phyloP scores from a whole-genome alignment of 2,888 invertebrate species.

The Galeruca laticollis region DNA sequence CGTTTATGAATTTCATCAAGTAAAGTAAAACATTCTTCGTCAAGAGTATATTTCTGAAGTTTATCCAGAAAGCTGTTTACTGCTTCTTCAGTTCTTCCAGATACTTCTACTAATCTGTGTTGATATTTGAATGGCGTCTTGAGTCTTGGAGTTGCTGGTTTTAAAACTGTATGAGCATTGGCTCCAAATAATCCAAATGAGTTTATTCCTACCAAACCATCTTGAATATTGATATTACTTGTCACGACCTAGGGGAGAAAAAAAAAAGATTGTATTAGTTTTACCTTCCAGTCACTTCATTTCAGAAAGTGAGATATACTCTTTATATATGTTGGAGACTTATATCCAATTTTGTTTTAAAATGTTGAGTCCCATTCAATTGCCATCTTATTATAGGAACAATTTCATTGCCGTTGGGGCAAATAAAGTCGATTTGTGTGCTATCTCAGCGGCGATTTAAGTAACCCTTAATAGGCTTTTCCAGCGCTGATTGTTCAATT shows the following conservation, averaged over 20 bases:
- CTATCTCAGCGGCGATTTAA: too few relatives aligned
- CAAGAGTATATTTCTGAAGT: conserved; percentile 70
- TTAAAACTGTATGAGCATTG: conserved; percentile 68
- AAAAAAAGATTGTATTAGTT: not conserved
- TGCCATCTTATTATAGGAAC: too few relatives aligned
- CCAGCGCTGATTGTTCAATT: too few relatives aligned
- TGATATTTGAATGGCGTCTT: not conserved
- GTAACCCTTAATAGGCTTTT: too few relatives aligned
- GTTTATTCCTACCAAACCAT: conserved; percentile 72
- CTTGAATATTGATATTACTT: conserved; percentile 67
- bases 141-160: conserved; percentile 51
- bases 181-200: conserved; percentile 77
- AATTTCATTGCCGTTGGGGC: too few relatives aligned
- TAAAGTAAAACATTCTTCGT: conserved; percentile 78
- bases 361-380: too few relatives aligned
- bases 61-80: conserved; percentile 73
- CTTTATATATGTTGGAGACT: too few relatives aligned
- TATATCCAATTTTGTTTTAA: too few relatives aligned
- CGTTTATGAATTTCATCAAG: conserved; percentile 77
- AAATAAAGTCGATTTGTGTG: too few relatives aligned
- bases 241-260: conserved; percentile 64
- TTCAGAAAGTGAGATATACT: too few relatives aligned
- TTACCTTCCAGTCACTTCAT: too few relatives aligned
- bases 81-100: conserved; percentile 80
- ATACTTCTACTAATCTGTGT: conserved; percentile 65